Conservation (phyloP, 2,113 vertebrate genomes). For the Leiothrix lutea region DNA sequence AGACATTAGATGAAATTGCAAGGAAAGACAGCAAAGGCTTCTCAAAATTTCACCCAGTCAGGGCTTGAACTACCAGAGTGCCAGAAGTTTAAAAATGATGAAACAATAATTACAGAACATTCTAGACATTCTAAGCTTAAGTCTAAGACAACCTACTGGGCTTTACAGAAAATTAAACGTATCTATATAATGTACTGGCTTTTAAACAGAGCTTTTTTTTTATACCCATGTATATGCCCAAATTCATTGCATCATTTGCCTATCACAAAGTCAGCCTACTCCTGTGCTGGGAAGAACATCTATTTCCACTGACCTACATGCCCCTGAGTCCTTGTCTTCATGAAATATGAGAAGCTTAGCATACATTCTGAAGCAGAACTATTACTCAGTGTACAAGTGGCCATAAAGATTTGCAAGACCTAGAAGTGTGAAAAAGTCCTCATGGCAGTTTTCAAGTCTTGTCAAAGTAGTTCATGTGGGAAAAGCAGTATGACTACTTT, state of each 20-base stretch:
- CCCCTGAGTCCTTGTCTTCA: neutral
- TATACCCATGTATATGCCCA: neutral
- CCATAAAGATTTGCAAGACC: neutral
- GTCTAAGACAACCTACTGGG: neutral
- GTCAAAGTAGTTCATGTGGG: neutral
- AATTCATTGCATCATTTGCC: neutral
- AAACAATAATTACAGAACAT: neutral
- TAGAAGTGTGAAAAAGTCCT: neutral
- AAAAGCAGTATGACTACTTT: neutral
- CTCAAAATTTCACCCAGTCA: neutral
- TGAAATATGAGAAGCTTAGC: neutral
- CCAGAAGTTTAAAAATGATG: neutral
- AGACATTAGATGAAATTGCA: neutral
- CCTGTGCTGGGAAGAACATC: neutral
- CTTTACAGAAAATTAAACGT: neutral
- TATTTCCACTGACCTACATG: fast-evolving
- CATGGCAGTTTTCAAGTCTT: neutral
- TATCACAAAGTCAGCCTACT: neutral
- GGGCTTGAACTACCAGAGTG: neutral
- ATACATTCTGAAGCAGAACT: neutral
- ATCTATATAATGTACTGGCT: neutral
- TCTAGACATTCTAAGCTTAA: neutral
- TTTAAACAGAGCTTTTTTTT: neutral
- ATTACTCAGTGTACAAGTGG: fast-evolving
- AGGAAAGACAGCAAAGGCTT: neutral